Evolutionary conservation across 2,113 vertebrate species (phyloP), one percentile per base, ranked within the genome.

Genomic region (Lynx canadensis): DNA sequence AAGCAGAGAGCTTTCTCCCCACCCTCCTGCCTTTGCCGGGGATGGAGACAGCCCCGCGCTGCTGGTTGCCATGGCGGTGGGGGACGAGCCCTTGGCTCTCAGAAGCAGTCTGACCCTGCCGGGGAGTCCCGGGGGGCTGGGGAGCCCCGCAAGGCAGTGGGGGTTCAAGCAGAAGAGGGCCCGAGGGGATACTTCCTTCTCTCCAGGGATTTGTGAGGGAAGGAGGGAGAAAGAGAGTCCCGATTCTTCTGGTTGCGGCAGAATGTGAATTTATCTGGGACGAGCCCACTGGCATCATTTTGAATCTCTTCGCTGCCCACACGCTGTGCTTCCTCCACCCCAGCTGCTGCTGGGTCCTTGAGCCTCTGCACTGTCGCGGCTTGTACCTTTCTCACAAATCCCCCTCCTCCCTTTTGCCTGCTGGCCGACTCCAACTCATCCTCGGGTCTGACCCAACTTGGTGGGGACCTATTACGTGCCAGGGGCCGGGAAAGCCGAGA

Each of bases 11-110:
- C 57, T 48, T 65, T 52, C 89, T 76, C 41, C 71, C 92, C 57
- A 23, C 50, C 48, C 76, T 78, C 94, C 94, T 66, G 96, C 93
- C 45, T 93, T 52, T 36, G 95, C 91, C 10, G 1, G 18, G 50
- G 84, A 66, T 66, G 69, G 85, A 93, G 93, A 92, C 82, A 33
- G 45, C 76, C 0, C 68, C 15, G 50, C 0, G 2, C 50, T 36
- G 95, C 82, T 81, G 93, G 96, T 96, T 96, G 94, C 97, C 92
- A 94, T 97, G 97, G 97, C 15, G 80, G 86, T 85, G 48, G 4
- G 73, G 29, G 19, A 74, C 1, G 29, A 65, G 55, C 16, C 3
- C 33, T 92, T 89, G 60, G 94, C 92, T 91, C 25, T 76, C 87
- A 88, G 27, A 63, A 4, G 41, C 71, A 73, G 81, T 48, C 88